Conservation (phyloP, 1,140 invertebrate species). For the Drosophila subobscura region DNA sequence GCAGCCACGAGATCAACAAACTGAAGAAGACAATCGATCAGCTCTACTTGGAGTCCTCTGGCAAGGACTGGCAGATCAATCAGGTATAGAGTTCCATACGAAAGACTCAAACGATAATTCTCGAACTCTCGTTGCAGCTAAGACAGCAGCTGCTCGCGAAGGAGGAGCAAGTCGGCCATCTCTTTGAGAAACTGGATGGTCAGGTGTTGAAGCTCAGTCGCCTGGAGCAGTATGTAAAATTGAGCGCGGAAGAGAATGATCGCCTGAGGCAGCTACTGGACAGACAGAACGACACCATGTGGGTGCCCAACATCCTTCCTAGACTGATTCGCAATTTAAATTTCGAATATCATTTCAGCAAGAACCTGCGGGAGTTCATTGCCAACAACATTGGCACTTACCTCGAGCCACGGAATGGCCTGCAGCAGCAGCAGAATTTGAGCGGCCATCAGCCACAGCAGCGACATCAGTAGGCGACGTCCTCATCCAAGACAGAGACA, state of each 20-base stretch:
- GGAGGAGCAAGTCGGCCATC: conserved; percentile 85
- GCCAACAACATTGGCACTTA: neutral
- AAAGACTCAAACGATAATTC: conserved; percentile 5
- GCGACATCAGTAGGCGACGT: no score
- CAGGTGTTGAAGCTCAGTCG: conserved; percentile 86
- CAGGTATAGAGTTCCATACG: conserved; percentile 37
- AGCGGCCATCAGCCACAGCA: no score
- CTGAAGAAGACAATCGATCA: conserved; percentile 56
- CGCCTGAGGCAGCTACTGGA: no score
- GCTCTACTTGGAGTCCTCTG: conserved; percentile 39
- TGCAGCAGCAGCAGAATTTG: no score
- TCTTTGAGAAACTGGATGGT: conserved; percentile 84
- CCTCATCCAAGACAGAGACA: no score
- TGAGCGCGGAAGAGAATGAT: no score
- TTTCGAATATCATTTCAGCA: neutral
- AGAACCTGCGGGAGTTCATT: no score
- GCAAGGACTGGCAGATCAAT: conserved; percentile 37
- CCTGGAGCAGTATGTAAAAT: conserved; percentile 86
- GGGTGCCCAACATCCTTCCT: no score
- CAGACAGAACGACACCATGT: no score
- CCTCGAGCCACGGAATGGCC: conserved; percentile 10
- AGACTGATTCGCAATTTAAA: conserved; percentile 55
- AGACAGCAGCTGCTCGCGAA: conserved; percentile 85
- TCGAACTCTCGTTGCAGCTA: conserved; percentile 74
- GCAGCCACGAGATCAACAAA: neutral